phyloP scores from a whole-genome alignment of 2,797 vertebrate genomes.

The Tolypeutes matacus region DNA sequence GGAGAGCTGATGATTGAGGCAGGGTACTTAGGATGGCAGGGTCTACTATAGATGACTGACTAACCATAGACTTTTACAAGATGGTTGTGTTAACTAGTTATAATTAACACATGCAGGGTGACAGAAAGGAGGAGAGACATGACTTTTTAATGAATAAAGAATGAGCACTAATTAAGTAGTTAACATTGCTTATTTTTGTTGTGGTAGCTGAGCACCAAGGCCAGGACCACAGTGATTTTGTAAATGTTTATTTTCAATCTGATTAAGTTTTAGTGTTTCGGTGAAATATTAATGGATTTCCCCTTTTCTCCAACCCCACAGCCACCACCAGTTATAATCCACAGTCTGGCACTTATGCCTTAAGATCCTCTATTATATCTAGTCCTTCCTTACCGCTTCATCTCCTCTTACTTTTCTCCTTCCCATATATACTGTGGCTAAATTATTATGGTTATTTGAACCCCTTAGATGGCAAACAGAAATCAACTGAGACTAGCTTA shows the following conservation, averaged over 20 bases:
- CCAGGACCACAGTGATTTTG: conserved; percentile 11
- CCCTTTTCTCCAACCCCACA: neutral
- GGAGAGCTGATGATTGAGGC: neutral
- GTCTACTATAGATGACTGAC: neutral
- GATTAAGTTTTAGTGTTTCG: conserved; percentile 44
- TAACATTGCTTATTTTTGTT: neutral
- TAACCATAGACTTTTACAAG: neutral
- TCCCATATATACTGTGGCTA: neutral
- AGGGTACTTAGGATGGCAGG: neutral
- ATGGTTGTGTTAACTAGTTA: neutral
- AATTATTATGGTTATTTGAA: neutral
- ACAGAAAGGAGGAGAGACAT: neutral
- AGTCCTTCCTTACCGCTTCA: neutral
- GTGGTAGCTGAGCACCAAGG: neutral
- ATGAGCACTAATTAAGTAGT: neutral
- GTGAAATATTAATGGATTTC: neutral
- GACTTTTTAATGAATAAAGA: neutral
- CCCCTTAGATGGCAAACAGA: conserved; percentile 1
- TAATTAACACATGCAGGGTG: neutral
- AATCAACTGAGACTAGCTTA: neutral
- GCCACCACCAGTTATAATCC: neutral
- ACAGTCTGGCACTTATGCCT: neutral
- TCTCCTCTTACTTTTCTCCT: neutral
- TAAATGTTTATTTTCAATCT: conserved; percentile 10
- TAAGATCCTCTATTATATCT: neutral